Evolutionary conservation across 2,888 invertebrate species (phyloP).

Genomic region (Papilio elwesi): DNA sequence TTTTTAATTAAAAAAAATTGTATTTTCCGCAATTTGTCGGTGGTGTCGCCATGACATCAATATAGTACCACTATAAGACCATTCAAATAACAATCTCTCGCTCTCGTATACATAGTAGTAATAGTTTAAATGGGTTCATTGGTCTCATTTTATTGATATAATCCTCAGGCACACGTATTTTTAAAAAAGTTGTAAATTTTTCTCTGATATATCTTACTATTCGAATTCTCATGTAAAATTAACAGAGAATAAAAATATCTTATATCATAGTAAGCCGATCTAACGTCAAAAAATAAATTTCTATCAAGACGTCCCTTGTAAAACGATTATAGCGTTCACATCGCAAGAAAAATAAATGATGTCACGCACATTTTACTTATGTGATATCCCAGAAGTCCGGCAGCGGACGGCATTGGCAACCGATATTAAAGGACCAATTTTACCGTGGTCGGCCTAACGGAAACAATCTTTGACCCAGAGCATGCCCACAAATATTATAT

Average conservation of each 20-base stretch:
- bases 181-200: neutral
- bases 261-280: neutral
- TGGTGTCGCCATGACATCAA: no score
- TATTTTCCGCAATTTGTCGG: no score
- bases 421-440: conserved; percentile 28
- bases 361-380: conserved; percentile 29
- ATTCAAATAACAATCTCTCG: no score
- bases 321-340: conserved; percentile 25
- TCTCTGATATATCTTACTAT: neutral
- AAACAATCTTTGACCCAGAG: conserved; percentile 25
- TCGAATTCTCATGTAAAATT: neutral
- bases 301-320: conserved; percentile 24
- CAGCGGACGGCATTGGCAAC: conserved; percentile 18
- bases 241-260: neutral
- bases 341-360: conserved; percentile 26
- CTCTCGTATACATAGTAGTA: no score
- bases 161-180: no score
- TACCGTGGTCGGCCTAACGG: conserved; percentile 26
- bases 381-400: conserved; percentile 28
- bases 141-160: no score
- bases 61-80: no score
- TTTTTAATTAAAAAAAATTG: no score
- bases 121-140: no score
- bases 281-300: conserved; percentile 23
- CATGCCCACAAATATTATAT: conserved; percentile 16